Percentiles rank a stretch among this genome's conserved stretches.
Conservation (phyloP, 2,888 invertebrate species). For the Amphipoea oculea region DNA sequence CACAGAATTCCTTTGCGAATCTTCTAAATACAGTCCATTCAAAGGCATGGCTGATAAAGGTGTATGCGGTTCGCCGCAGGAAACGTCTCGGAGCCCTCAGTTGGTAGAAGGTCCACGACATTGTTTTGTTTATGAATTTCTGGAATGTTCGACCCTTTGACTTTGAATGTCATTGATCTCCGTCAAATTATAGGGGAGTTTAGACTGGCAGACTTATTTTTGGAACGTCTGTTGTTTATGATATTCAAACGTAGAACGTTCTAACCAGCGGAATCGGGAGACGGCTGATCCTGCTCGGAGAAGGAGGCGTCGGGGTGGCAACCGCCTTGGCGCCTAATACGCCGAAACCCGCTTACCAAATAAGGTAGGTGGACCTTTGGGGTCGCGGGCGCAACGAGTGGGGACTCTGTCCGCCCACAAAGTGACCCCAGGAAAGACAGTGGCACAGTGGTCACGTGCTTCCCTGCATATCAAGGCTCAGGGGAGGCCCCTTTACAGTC, state of each 20-base stretch:
- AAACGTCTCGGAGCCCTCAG: slow-evolving; percentile 11
- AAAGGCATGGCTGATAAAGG: slow-evolving; percentile 32
- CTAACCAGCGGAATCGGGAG: no score
- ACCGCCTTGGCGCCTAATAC: no score
- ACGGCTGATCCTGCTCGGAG: no score
- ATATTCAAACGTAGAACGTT: neutral
- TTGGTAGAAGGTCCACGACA: slow-evolving; percentile 7
- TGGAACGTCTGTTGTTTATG: neutral
- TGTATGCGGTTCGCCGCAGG: slow-evolving; percentile 30
- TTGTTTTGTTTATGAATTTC: slow-evolving; percentile 22
- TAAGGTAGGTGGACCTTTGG: no score
- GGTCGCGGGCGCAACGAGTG: no score
- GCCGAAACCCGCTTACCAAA: no score
- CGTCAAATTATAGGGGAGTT: neutral
- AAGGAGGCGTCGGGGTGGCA: no score
- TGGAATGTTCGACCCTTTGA: neutral
- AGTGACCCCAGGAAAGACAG: no score
- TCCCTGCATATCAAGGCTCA: no score
- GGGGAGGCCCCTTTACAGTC: no score
- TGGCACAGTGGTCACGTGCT: no score
- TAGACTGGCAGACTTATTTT: neutral
- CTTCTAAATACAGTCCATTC: slow-evolving; percentile 15
- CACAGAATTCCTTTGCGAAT: slow-evolving; percentile 20
- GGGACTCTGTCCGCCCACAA: no score
- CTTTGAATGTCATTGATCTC: neutral